Evolutionary conservation across 1,140 invertebrate species (phyloP).

Genomic region (Orussus abietinus): DNA sequence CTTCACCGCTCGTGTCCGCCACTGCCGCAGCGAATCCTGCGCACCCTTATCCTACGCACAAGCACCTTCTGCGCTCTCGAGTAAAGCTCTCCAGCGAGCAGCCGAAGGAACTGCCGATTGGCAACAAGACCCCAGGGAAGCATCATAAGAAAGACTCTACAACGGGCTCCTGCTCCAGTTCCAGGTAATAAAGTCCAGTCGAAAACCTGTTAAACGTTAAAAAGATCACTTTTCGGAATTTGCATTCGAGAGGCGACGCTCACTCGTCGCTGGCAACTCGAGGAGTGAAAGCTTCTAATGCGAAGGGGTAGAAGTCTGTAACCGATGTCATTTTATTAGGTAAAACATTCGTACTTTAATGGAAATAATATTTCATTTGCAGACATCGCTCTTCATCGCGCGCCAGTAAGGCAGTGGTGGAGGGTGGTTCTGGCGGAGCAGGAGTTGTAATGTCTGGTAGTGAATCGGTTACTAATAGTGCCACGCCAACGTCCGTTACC

Average conservation of each 20-base stretch:
- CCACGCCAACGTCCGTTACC: conserved; percentile 37
- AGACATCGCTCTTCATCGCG: conserved; percentile 61
- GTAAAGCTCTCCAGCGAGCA: conserved; percentile 42
- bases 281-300: too few relatives aligned
- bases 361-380: too few relatives aligned
- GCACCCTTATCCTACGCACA: conserved; percentile 51
- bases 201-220: too few relatives aligned
- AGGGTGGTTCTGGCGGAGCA: conserved; percentile 35
- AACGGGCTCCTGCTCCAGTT: conserved; percentile 75
- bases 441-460: conserved; percentile 43
- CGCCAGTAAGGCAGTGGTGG: conserved; percentile 52
- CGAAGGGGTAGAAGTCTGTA: too few relatives aligned
- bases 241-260: too few relatives aligned
- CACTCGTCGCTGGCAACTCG: too few relatives aligned
- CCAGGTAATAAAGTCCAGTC: too few relatives aligned
- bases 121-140: conserved; percentile 33
- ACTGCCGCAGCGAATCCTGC: conserved; percentile 43
- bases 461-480: conserved; percentile 39
- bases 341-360: too few relatives aligned
- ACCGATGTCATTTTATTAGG: too few relatives aligned
- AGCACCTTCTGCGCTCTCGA: conserved; percentile 50
- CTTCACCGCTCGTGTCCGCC: conserved; percentile 44
- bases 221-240: too few relatives aligned
- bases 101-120: conserved; percentile 34
- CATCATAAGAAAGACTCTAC: conserved; percentile 55